Conservation (phyloP, 1,140 invertebrate species). For the Drosophila asahinai region DNA sequence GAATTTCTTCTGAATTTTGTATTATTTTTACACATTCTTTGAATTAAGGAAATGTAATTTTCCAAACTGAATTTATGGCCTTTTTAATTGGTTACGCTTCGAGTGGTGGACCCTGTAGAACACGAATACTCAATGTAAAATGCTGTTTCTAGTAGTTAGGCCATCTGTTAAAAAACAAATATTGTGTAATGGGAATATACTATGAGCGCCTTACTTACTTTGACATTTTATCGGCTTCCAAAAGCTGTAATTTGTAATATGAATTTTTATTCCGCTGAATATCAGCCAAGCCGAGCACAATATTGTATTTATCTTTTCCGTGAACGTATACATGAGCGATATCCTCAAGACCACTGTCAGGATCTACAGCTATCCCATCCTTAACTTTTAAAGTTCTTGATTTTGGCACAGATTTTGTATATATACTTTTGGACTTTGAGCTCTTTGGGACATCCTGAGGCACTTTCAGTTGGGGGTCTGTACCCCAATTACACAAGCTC, state of each 20-base stretch:
- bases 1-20: too few species aligned
- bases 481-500: constrained; percentile 93
- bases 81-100: too few species aligned
- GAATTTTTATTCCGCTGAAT: constrained; percentile 95
- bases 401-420: constrained; percentile 88
- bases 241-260: constrained; percentile 97
- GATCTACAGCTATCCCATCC: constrained; percentile 95
- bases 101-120: too few species aligned
- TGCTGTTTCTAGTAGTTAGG: too few species aligned
- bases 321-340: constrained; percentile 92
- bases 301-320: constrained; percentile 90
- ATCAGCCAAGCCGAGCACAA: constrained; percentile 94
- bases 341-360: constrained; percentile 93
- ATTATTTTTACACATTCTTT: too few species aligned
- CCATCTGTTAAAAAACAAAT: not conserved
- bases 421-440: constrained; percentile 88
- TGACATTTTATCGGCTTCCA: constrained; percentile 90
- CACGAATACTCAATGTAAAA: too few species aligned
- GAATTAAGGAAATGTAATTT: too few species aligned
- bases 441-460: constrained; percentile 87
- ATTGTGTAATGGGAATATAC: too few species aligned
- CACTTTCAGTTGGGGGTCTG: constrained; percentile 88
- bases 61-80: too few species aligned
- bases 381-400: constrained; percentile 93
- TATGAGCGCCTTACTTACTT: constrained; percentile 85